Evolutionary conservation across 2,888 invertebrate species (phyloP).

Genomic region (Helicoverpa assulta): DNA sequence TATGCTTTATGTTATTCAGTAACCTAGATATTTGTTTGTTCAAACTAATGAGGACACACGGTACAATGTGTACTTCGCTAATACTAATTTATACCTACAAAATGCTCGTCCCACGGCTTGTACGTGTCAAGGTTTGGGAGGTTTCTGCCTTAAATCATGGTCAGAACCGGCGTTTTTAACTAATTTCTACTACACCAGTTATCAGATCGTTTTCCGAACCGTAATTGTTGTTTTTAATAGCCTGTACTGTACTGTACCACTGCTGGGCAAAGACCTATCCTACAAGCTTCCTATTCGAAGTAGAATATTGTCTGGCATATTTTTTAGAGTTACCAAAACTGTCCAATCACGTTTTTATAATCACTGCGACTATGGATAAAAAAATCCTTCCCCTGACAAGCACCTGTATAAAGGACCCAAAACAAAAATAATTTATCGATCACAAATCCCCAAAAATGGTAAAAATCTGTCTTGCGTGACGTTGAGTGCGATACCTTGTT

Average conservation of each 20-base stretch:
- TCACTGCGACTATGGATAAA: neutral
- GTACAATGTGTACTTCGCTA: neutral
- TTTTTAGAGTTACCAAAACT: neutral
- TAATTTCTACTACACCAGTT: no score
- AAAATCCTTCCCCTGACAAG: neutral
- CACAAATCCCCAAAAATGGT: neutral
- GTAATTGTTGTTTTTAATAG: no score
- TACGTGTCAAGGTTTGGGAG: conserved; percentile 1
- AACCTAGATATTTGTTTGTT: conserved; percentile 1
- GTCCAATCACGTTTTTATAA: neutral
- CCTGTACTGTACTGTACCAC: no score
- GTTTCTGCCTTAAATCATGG: neutral
- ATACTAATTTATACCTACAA: neutral
- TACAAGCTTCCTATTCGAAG: no score
- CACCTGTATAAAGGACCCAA: neutral
- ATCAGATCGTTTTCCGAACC: no score
- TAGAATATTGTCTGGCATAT: no score
- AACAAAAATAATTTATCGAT: conserved; percentile 1
- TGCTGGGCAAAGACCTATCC: no score
- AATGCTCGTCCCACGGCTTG: neutral
- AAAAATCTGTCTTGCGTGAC: conserved; percentile 10
- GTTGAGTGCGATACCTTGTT: conserved; percentile 2
- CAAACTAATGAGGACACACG: neutral
- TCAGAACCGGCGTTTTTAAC: neutral
- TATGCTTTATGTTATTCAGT: neutral